phyloP scores from a whole-genome alignment of 2,113 vertebrate species.

The Planiliza haematocheilus region DNA sequence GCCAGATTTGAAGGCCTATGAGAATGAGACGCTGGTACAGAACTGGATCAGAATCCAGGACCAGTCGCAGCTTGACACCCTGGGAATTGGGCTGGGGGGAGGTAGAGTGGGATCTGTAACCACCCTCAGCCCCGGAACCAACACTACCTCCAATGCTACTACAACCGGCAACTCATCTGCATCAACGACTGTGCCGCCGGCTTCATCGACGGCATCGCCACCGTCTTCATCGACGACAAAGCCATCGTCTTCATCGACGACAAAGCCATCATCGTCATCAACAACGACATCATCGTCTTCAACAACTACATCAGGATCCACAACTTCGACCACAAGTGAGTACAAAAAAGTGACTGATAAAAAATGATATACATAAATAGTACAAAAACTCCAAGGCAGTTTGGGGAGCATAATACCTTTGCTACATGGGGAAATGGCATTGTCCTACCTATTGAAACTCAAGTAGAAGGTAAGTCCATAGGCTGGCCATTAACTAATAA shows the following conservation, averaged over 20 bases:
- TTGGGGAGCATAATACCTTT: not conserved
- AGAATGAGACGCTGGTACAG: conserved; percentile 55
- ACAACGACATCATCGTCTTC: not conserved
- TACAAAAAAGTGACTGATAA: not conserved
- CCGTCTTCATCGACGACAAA: not conserved
- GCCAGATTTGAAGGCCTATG: conserved; percentile 62
- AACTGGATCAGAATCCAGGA: conserved; percentile 54
- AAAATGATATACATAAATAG: not conserved
- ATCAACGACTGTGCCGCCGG: not conserved
- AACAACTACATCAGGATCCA: not conserved
- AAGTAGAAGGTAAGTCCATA: too few species aligned
- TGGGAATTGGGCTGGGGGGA: conserved; percentile 53
- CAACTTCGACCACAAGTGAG: conserved; percentile 17
- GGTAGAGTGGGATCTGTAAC: conserved; percentile 5
- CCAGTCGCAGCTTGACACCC: conserved; percentile 39
- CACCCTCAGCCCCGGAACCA: not conserved
- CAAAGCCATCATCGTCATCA: accelerated
- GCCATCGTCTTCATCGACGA: not conserved
- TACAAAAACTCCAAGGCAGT: not conserved
- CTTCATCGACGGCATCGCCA: not conserved
- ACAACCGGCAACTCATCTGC: not conserved
- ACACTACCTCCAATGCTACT: not conserved
- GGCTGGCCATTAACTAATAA: too few species aligned
- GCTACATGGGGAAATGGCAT: too few species aligned
- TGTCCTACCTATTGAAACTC: too few species aligned